phyloP scores from a whole-genome alignment of 1,140 invertebrate genomes.

The Streblospio benedicti region DNA sequence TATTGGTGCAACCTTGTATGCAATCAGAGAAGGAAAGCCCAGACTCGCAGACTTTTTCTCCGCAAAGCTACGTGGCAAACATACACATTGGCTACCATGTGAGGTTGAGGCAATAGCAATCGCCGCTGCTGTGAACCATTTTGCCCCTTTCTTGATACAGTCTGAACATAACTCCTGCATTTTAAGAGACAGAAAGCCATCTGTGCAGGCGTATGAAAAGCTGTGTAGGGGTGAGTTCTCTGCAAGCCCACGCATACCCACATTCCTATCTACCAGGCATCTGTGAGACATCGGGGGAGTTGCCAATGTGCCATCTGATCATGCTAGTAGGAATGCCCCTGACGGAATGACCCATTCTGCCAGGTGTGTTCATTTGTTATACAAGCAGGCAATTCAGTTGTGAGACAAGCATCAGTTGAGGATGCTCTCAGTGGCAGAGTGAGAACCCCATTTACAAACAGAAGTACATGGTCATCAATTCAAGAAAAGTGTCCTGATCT shows the following conservation, averaged over 20 bases:
- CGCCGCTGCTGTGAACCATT: conserved; percentile 19
- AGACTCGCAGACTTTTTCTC: conserved; percentile 19
- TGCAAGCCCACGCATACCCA: conserved; percentile 17
- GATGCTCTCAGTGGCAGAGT: too few species aligned
- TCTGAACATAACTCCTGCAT: conserved; percentile 12
- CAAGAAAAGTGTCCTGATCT: too few species aligned
- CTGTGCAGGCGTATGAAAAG: conserved; percentile 23
- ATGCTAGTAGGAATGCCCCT: conserved; percentile 20
- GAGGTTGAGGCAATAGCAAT: conserved; percentile 23
- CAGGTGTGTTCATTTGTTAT: too few species aligned
- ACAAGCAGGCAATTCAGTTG: too few species aligned
- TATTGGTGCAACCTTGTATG: conserved; percentile 20
- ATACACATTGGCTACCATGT: conserved; percentile 21
- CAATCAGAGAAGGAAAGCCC: conserved; percentile 7
- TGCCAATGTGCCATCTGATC: conserved; percentile 19
- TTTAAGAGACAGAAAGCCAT: conserved; percentile 24
- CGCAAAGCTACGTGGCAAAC: conserved; percentile 15
- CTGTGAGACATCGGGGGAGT: conserved; percentile 16
- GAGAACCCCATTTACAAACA: too few species aligned
- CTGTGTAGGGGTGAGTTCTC: conserved; percentile 24
- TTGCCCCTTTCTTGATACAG: conserved; percentile 20
- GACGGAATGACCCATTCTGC: too few species aligned
- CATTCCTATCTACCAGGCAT: conserved; percentile 20
- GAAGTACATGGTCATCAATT: too few species aligned
- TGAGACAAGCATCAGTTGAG: too few species aligned